Evolutionary conservation across 2,113 vertebrate species (phyloP).

Genomic region (Pterocles gutturalis): DNA sequence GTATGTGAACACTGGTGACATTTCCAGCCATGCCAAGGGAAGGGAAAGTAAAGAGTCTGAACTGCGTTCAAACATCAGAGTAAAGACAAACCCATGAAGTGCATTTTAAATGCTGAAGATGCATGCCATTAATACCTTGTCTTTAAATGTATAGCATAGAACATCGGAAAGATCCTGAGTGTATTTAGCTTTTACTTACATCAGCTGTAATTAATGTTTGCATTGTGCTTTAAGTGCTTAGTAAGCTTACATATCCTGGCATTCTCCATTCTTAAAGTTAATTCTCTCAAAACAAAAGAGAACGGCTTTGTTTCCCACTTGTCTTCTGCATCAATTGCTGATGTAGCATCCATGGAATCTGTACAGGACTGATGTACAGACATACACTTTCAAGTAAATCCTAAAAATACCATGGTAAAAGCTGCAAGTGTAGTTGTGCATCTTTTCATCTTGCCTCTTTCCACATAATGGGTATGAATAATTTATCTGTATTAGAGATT

Average conservation of each 20-base stretch:
- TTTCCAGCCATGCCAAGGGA: conserved; percentile 5
- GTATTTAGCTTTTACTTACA: conserved; percentile 68
- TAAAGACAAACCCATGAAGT: conserved; percentile 42
- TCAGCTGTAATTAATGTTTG: conserved; percentile 57
- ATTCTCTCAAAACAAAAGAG: conserved; percentile 58
- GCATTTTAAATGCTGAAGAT: conserved; percentile 49
- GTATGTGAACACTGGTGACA: conserved; percentile 39
- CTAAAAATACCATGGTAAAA: conserved; percentile 43
- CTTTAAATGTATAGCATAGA: conserved; percentile 60
- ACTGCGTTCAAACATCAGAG: conserved; percentile 52
- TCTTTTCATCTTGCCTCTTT: conserved; percentile 15
- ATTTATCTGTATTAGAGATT: not conserved
- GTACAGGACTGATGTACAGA: conserved; percentile 34
- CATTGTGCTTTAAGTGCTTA: conserved; percentile 54
- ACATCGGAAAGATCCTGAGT: conserved; percentile 53
- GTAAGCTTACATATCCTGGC: conserved; percentile 63
- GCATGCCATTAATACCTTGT: conserved; percentile 58
- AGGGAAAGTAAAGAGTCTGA: conserved; percentile 65
- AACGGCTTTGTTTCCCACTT: conserved; percentile 48
- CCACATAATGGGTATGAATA: not conserved
- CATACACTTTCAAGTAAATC: conserved; percentile 60
- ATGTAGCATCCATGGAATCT: conserved; percentile 54
- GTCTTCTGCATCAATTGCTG: conserved; percentile 65
- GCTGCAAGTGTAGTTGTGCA: conserved; percentile 5
- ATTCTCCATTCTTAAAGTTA: conserved; percentile 65